Base-by-base conservation (phyloP, 2,797 vertebrate genomes). In the Aplochiton taeniatus region DNA sequence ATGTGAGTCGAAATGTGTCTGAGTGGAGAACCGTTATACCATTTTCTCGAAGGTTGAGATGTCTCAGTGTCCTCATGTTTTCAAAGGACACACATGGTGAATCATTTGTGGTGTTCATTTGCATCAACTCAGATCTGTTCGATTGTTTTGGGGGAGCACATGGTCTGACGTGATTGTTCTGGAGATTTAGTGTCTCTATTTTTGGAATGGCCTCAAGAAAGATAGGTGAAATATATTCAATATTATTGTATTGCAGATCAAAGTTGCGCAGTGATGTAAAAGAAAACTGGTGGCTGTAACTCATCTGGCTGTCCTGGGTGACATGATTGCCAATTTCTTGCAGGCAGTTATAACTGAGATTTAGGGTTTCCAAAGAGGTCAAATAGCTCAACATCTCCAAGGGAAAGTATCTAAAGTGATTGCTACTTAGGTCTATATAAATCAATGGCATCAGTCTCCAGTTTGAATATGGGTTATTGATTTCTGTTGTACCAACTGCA, bases 391-490 rank as follows among this genome's bases (percentile, higher is more conserved):
- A 64, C 53, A 92, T 93, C 64, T 85, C 65, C 9, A 90, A 47
- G 0, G 92, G 89, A 52, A 95, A 85, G 41, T 82, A 85, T 17
- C 64, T 79, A 71, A 95, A 87, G 56, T 71, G 80, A 79, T 94
- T 96, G 9, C 78, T 82, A 84, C 93, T 95, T 69, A 95, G 86
- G 73, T 95, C 93, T 67, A 94, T 78, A 58, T 90, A 74, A 41
- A 66, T 42, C 41, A 95, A 8, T 0, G 61, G 85, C 66, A 85
- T 77, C 77, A 77, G 54, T 70, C 45, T 17, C 83, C 83, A 45
- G 44, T 0, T 14, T 65, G 61, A 49, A 0, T 87, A 79, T 1
- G 84, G 64, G 1, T 18, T 68, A 48, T 89, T 80, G 61, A 81
- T 86, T 54, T 4, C 47, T 4, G 31, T 54, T 14, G 20, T 57